phyloP scores from a whole-genome alignment of 2,888 invertebrate species.

The Glyphotaelius pellucidus region DNA sequence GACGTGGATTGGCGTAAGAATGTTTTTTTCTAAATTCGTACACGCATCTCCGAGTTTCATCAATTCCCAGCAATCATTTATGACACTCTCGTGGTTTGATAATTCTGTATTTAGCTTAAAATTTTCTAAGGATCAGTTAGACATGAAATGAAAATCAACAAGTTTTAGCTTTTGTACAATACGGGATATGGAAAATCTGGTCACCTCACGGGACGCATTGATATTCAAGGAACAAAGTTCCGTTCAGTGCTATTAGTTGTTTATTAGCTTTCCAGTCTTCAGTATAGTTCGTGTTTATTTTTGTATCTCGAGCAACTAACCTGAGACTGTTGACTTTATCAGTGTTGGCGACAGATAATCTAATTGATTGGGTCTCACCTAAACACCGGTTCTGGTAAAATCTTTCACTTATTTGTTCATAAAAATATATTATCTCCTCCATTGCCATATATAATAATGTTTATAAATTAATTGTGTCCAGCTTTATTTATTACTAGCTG shows the following conservation, averaged over 20 bases:
- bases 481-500: too few relatives aligned
- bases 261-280: constrained; percentile 17
- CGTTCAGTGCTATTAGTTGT: constrained; percentile 33
- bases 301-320: constrained; percentile 21
- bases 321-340: constrained; percentile 22
- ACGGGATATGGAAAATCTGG: neutral
- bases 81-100: too few relatives aligned
- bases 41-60: neutral
- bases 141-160: neutral
- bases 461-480: neutral
- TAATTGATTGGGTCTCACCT: constrained; percentile 13
- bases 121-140: neutral
- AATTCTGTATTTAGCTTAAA: neutral
- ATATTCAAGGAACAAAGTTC: neutral
- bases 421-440: neutral
- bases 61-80: neutral
- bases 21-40: neutral
- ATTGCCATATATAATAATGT: neutral
- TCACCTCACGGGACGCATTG: constrained; percentile 17
- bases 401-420: neutral
- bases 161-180: neutral
- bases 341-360: constrained; percentile 17
- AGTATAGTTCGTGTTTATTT: constrained; percentile 13
- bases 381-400: neutral
- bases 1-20: neutral